Percentiles rank a stretch among this genome's conserved stretches.
These are phyloP conservation scores for Merops nubicus DNA, from an alignment of 2,113 vertebrate species.

Conservation along the genomic window DNA sequence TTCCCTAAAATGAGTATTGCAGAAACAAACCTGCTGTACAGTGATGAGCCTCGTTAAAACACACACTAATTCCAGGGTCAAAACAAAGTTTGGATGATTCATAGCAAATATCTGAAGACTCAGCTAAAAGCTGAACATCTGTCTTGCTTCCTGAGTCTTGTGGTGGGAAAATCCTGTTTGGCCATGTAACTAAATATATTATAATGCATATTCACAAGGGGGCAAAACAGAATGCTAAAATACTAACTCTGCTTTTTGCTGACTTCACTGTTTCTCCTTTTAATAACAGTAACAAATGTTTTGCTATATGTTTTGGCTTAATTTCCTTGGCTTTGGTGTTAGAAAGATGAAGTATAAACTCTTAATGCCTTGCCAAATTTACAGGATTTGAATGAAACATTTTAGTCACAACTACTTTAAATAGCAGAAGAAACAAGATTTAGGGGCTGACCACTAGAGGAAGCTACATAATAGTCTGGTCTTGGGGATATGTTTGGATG, in stretches of 20 bases:
- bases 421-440: background rate
- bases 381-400: background rate
- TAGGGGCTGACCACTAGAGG: slow-evolving; percentile 9
- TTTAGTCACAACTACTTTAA: background rate
- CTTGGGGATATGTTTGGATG: background rate
- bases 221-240: background rate
- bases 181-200: slow-evolving; percentile 20
- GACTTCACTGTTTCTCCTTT: background rate
- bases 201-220: background rate
- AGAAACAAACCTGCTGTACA: background rate
- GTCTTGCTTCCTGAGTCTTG: background rate
- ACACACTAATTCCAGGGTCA: background rate
- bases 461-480: slow-evolving; percentile 7
- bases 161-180: slow-evolving; percentile 21
- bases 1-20: background rate
- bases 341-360: background rate
- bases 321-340: background rate
- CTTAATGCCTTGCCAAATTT: background rate
- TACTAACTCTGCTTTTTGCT: background rate
- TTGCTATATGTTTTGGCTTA: background rate
- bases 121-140: slow-evolving; percentile 22
- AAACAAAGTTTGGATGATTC: background rate
- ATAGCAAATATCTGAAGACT: background rate
- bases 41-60: background rate
- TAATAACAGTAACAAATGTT: background rate